phyloP scores from a whole-genome alignment of 2,113 vertebrate genomes.

The Epinephelus cyanopodus region DNA sequence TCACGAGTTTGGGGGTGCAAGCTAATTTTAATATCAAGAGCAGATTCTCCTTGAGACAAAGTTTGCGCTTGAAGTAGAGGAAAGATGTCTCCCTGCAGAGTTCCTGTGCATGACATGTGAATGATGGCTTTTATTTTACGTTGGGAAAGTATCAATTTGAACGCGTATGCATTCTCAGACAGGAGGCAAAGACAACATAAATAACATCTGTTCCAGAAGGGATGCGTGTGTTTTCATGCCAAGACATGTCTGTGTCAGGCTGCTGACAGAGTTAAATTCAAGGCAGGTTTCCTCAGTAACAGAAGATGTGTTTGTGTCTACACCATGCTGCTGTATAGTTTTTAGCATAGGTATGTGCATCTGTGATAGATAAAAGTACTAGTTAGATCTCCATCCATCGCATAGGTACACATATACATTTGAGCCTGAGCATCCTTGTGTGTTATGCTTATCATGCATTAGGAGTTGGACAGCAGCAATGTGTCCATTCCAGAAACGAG shows the following conservation, averaged over 20 bases:
- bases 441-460: not conserved
- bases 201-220: constrained; percentile 42
- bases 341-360: not conserved
- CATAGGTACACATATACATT: not conserved
- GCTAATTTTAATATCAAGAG: constrained; percentile 55
- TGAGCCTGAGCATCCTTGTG: not conserved
- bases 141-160: constrained; percentile 27
- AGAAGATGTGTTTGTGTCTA: not conserved
- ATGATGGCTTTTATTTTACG: constrained; percentile 7
- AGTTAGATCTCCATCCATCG: not conserved
- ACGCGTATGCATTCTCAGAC: constrained; percentile 14
- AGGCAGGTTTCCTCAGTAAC: constrained; percentile 12
- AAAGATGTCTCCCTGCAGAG: not conserved
- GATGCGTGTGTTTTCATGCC: constrained; percentile 26
- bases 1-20: constrained; percentile 20
- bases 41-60: constrained; percentile 60
- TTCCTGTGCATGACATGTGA: not conserved
- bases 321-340: not conserved
- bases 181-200: constrained; percentile 38
- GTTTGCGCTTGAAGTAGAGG: constrained; percentile 23
- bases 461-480: not conserved
- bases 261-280: constrained; percentile 32
- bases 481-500: too few species aligned
- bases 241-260: constrained; percentile 16
- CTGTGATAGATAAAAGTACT: not conserved